These are phyloP conservation scores for Myotis brandtii DNA, from an alignment of 2,113 vertebrate genomes.

Conservation along the genomic window DNA sequence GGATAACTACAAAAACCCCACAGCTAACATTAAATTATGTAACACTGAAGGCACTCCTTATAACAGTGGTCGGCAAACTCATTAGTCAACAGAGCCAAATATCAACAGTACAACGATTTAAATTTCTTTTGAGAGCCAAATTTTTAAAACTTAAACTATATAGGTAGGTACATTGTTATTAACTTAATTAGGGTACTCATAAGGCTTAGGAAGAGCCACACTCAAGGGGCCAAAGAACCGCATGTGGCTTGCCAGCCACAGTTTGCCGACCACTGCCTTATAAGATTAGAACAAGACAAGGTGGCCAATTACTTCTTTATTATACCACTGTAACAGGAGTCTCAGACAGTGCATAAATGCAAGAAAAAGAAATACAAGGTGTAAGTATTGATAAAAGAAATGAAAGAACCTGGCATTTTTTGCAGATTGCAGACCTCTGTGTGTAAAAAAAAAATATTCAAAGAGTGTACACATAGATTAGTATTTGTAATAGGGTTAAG, in stretches of 20 bases:
- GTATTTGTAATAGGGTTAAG: not conserved
- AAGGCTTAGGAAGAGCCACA: too few relatives aligned
- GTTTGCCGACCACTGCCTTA: not conserved
- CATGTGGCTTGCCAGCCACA: too few relatives aligned
- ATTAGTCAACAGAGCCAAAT: too few relatives aligned
- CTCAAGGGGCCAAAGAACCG: too few relatives aligned
- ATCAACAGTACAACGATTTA: too few relatives aligned
- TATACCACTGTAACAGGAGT: not conserved
- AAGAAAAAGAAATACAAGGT: constrained; percentile 23
- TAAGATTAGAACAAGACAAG: constrained; percentile 17
- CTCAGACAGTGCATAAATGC: not conserved
- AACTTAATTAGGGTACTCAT: too few relatives aligned
- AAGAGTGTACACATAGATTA: not conserved
- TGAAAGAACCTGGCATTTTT: not conserved
- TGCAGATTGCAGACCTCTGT: not conserved
- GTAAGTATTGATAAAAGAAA: not conserved
- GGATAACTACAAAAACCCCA: not conserved
- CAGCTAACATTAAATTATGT: not conserved
- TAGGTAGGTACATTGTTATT: too few relatives aligned
- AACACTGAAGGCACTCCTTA: not conserved
- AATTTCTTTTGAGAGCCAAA: too few relatives aligned
- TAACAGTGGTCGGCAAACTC: not conserved
- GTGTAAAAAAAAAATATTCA: not conserved
- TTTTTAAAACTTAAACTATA: too few relatives aligned
- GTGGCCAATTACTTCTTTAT: not conserved